Evolutionary conservation across 2,797 vertebrate species (phyloP), one percentile per base, ranked within the genome.

Genomic region (Coendou prehensilis): DNA sequence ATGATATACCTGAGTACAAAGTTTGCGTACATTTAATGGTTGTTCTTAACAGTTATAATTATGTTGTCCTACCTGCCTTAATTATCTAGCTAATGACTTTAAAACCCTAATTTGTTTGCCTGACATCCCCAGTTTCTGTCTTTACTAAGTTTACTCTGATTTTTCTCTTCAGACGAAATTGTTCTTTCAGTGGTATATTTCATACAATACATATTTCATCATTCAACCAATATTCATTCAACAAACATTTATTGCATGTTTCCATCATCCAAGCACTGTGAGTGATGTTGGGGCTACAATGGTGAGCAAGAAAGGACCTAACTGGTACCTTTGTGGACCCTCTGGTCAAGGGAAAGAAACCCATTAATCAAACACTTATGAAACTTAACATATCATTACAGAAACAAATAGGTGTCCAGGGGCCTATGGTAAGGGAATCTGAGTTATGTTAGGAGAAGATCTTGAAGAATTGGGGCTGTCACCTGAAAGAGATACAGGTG

Each of bases 21-120:
- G 91, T 94, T 96, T 96, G 86, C 47, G 28, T 96, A 95, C 8
- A 92, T 3, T 88, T 93, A 96, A 86, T 94, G 18, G 67, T 26
- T 89, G 28, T 89, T 45, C 50, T 90, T 96, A 47, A 63, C 73
- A 82, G 57, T 96, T 92, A 56, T 96, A 89, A 91, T 94, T 96
- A 94, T 94, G 75, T 85, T 96, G 57, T 87, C 69, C 57, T 89
- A 82, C 63, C 50, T 86, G 37, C 23, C 82, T 96, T 85, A 93
- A 94, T 89, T 90, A 90, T 75, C 45, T 82, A 89, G 67, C 57
- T 93, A 95, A 93, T 86, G 59, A 92, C 88, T 95, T 94, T 85
- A 83, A 59, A 47, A 75, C 28, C 73, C 57, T 47, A 89, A n/a
- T 59, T 79, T 87, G 61, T 91, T 83, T 91, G 61, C 56, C 61